Evolutionary conservation across 2,113 vertebrate genomes (phyloP), one percentile per base, ranked within the genome.

Genomic region (Cichladusa arquata): DNA sequence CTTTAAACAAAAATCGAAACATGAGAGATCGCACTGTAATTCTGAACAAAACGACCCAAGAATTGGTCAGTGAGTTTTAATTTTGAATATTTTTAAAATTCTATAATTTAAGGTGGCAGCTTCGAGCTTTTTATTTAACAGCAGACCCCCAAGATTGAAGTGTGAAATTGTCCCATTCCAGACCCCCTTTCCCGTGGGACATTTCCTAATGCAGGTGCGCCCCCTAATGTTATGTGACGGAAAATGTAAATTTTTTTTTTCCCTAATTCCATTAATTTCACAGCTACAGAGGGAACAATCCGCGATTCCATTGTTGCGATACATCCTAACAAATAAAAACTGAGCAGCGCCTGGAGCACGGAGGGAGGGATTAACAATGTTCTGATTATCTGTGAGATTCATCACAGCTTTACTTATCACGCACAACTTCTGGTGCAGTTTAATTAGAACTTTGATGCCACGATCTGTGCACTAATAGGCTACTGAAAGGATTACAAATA

Each of bases 241-340:
- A 11, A 91, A 76, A 16, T 0, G 2, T 22, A 2, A 10, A n/a
- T n/a, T 4, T 1, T 40, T 51, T 40, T 19, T 47, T 9, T 0
- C 36, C 24, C 40, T 11, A 19, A 26, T 36, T 16, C 13, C 33
- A 15, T 11, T 19, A 11, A 34, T 54, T 71, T 53, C 25, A 25
- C 6, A 28, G 17, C 11, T 33, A 23, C 22, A 9, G 31, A 42
- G 3, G 3, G 31, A 50, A 40, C 6, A 23, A 26, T 1, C 9
- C 29, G 33, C 25, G 19, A 5, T 20, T 33, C 61, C 28, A 24
- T 3, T 12, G 40, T 20, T 5, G 6, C 13, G 19, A 14, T 5
- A 38, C 9, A 34, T 31, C 17, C 40, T 9, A 40, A 14, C 3
- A 88, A 72, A 58, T n/a, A 47, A 71, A 77, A 62, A 11, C 1